phyloP scores from a whole-genome alignment of 2,113 vertebrate species.

The Probosciger aterrimus region DNA sequence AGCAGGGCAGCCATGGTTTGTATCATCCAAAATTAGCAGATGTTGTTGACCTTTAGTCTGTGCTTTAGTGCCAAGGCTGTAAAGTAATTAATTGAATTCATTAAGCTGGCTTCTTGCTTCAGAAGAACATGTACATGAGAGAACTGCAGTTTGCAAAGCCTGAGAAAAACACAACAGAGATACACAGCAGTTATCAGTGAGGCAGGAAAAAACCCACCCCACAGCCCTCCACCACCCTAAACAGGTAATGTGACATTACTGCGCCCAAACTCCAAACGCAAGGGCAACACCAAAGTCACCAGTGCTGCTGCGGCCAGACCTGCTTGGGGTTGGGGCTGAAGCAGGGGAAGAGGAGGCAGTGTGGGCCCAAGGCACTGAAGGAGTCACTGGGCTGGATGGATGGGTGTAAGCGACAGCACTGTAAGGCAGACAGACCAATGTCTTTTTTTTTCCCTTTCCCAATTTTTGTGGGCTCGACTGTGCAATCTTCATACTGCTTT shows the following conservation, averaged over 20 bases:
- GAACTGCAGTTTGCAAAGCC: not conserved
- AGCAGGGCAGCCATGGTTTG: not conserved
- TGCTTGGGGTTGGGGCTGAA: fast-evolving
- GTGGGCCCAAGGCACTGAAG: not conserved
- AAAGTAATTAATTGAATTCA: not conserved
- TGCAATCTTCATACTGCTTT: constrained; percentile 15
- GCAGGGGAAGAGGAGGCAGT: not conserved
- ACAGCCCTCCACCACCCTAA: not conserved
- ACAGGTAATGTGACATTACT: not conserved
- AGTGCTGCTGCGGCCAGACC: not conserved
- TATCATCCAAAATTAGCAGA: not conserved
- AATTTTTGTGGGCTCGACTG: not conserved
- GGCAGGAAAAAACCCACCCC: not conserved
- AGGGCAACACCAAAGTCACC: not conserved
- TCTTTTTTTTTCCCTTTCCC: not conserved
- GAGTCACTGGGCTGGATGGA: not conserved
- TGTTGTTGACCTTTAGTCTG: constrained; percentile 20
- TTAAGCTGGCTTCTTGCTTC: not conserved
- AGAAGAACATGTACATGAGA: not conserved
- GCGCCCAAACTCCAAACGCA: not conserved
- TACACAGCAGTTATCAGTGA: fast-evolving
- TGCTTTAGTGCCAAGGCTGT: not conserved
- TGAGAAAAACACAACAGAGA: not conserved
- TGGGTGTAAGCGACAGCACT: not conserved
- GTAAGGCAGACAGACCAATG: not conserved